Percentiles rank a stretch among this genome's conserved stretches.
Evolutionary conservation across 2,888 invertebrate species (phyloP).

Genomic region (Timema podura): DNA sequence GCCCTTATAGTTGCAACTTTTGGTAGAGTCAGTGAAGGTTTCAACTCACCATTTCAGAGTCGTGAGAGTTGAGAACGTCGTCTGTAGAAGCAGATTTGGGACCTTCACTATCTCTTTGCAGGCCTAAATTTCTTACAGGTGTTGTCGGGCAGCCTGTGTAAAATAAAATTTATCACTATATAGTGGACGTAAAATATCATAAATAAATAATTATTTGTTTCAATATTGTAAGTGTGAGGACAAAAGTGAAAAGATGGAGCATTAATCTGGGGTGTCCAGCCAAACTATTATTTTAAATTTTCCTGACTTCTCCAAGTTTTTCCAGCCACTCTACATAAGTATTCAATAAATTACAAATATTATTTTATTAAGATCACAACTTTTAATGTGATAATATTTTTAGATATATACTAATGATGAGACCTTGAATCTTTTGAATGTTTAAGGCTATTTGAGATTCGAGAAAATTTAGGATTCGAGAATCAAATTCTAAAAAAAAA

Average conservation of each 20-base stretch:
- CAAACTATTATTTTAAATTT: too few species aligned
- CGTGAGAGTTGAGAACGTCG: conserved; percentile 73
- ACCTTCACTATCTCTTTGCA: conserved; percentile 28
- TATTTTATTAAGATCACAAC: too few species aligned
- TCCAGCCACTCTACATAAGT: too few species aligned
- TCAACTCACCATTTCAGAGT: conserved; percentile 77
- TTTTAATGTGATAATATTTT: too few species aligned
- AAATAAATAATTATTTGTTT: background rate
- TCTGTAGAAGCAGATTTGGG: conserved; percentile 41
- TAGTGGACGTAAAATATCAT: background rate
- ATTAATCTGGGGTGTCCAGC: background rate
- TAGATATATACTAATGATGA: too few species aligned
- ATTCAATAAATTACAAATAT: too few species aligned
- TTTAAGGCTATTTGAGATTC: too few species aligned
- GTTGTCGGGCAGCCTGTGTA: conserved; percentile 58
- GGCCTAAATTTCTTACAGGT: conserved; percentile 44
- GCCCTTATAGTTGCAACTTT: background rate
- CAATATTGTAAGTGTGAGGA: conserved; percentile 1
- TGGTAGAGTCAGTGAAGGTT: background rate
- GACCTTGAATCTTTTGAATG: too few species aligned
- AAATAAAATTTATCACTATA: background rate
- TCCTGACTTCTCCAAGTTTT: too few species aligned
- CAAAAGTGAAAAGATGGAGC: background rate
- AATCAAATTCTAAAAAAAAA: too few species aligned
- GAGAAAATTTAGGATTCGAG: too few species aligned